Evolutionary conservation across 2,888 invertebrate species (phyloP), one percentile per base, ranked within the genome.

Genomic region (Dryobotodes eremita): DNA sequence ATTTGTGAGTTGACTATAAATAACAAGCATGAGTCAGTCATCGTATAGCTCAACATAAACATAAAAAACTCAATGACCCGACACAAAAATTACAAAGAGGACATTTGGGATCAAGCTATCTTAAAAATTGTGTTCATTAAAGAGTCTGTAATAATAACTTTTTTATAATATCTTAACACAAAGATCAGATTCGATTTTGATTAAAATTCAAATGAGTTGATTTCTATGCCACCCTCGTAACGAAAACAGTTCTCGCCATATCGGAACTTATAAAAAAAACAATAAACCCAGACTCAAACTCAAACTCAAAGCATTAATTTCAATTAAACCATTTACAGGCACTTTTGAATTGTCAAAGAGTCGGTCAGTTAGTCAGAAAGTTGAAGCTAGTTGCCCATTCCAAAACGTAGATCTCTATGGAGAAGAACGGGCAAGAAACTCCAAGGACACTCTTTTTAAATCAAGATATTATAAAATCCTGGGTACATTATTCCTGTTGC

Each of bases 131-230:
- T 17, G 13, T 46, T 26, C 7, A 48, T 42, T 64, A 36, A 20
- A 20, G 48, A 26, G 15, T 36, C 15, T 2, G 5, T 26, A n/a
- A 46, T 20, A 61, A 53, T 55, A 62, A 48, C 61, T 70, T 78
- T 7, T 48, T 62, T 61, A 42, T 69, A 53, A 73, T 26, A 61
- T 59, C 46, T 17, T 61, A 26, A 53, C 53, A 61, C 17, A 62
- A 81, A 64, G 0, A 5, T n/a, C 48, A 20, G 23, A 64, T 23
- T 11, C 10, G 17, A 64, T 57, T 20, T 15, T 50, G 26, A 64
- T 79, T 64, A 55, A 73, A 55, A 79, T 79, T 82, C 74, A 82
- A 79, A 79, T 74, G 26, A 82, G 75, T 74, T 55, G 55, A 79
- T 79, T 74, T 79, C 48, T 73, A 82, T 82, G 74, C 78, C 36